A percentile compares a stretch with the other conserved stretches of the same genome.
phyloP scores from a whole-genome alignment of 2,888 invertebrate genomes.

The Therioaphis trifolii region DNA sequence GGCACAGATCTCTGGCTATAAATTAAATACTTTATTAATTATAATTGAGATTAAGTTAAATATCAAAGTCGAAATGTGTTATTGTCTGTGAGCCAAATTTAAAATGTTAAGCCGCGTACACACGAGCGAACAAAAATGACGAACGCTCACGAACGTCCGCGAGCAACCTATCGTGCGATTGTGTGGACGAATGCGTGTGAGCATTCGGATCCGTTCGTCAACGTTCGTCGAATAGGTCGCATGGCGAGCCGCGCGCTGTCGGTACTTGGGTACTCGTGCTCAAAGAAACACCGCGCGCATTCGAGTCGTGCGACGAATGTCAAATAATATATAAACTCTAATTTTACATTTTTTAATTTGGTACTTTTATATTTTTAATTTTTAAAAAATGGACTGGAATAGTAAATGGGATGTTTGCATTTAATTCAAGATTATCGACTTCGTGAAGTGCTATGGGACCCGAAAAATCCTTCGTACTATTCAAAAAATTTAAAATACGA shows the following conservation, averaged over 20 bases:
- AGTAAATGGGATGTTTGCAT: background rate
- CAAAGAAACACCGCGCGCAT: no score
- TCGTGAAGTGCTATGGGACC: no score
- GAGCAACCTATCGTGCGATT: background rate
- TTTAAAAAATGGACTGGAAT: background rate
- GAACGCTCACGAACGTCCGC: slow-evolving; percentile 1
- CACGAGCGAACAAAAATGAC: slow-evolving; percentile 9
- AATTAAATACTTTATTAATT: background rate
- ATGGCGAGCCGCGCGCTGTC: background rate
- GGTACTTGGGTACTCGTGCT: background rate
- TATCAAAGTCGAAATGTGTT: no score
- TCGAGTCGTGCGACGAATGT: background rate
- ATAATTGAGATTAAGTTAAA: no score
- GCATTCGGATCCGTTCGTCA: no score
- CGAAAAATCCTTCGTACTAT: no score
- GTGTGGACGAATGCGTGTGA: slow-evolving; percentile 3
- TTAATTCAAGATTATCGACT: background rate
- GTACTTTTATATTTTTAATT: no score
- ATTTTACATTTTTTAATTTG: background rate
- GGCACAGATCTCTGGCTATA: background rate
- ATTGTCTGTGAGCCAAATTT: no score
- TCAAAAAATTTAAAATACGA: no score
- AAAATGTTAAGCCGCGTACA: slow-evolving; percentile 4
- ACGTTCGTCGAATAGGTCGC: slow-evolving; percentile 8
- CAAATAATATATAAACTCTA: background rate